Evolutionary conservation across 2,797 vertebrate species (phyloP).

Genomic region (Sebastes miniatus): DNA sequence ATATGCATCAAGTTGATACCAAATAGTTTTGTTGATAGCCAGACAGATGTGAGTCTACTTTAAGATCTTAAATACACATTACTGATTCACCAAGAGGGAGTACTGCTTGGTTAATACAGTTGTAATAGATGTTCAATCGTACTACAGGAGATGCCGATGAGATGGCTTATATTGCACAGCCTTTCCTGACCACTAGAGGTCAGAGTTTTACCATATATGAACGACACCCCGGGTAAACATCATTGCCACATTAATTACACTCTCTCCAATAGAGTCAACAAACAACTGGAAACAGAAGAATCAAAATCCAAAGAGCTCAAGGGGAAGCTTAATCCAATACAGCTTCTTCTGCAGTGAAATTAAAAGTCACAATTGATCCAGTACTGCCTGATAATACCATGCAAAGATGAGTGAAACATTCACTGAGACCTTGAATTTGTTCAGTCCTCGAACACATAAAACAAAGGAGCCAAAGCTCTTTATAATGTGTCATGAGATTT

Average conservation of each 20-base stretch:
- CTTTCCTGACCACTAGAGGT: conserved; percentile 64
- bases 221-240: neutral
- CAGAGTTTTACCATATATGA: conserved; percentile 47
- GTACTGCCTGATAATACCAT: neutral
- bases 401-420: neutral
- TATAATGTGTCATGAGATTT: neutral
- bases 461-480: neutral
- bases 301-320: neutral
- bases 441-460: neutral
- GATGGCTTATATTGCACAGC: neutral
- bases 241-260: neutral
- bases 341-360: neutral
- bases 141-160: neutral
- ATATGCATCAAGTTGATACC: neutral
- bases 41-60: neutral
- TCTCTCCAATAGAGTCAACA: neutral
- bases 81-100: neutral
- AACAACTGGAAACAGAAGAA: neutral
- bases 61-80: neutral
- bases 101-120: neutral
- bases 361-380: neutral
- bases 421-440: neutral
- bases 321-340: neutral
- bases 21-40: neutral
- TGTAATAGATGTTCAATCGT: neutral